Conservation (phyloP, 2,888 invertebrate genomes). For the Agrotis ipsilon region DNA sequence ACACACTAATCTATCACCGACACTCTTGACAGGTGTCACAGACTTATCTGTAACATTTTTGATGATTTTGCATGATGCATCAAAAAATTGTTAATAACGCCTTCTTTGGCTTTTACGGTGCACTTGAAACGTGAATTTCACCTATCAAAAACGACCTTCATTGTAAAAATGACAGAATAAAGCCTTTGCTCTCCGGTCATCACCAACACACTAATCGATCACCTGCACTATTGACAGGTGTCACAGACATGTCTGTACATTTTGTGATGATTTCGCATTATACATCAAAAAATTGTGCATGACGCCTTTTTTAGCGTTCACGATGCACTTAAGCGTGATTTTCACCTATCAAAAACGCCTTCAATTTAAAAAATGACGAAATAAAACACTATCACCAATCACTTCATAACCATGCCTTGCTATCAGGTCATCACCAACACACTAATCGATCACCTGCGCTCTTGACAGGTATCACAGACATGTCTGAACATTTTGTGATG, state of each 20-base stretch:
- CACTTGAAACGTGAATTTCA: no score
- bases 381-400: conserved; percentile 4
- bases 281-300: not conserved
- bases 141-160: no score
- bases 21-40: not conserved
- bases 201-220: not conserved
- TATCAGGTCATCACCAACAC: not conserved
- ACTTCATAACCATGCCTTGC: not conserved
- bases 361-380: not conserved
- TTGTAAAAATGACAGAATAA: no score
- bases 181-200: not conserved
- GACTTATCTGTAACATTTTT: not conserved
- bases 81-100: not conserved
- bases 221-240: not conserved
- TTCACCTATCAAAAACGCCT: not conserved
- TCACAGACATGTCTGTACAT: not conserved
- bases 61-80: conserved; percentile 11
- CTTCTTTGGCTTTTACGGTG: not conserved
- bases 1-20: not conserved
- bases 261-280: conserved; percentile 15
- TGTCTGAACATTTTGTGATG: not conserved
- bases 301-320: not conserved
- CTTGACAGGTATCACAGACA: not conserved
- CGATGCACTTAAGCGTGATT: not conserved
- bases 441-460: not conserved